A percentile compares a stretch with the other conserved stretches of the same genome.
These are phyloP conservation scores for Tetragonisca angustula DNA, from an alignment of 2,888 invertebrate species.

Conservation along the genomic window DNA sequence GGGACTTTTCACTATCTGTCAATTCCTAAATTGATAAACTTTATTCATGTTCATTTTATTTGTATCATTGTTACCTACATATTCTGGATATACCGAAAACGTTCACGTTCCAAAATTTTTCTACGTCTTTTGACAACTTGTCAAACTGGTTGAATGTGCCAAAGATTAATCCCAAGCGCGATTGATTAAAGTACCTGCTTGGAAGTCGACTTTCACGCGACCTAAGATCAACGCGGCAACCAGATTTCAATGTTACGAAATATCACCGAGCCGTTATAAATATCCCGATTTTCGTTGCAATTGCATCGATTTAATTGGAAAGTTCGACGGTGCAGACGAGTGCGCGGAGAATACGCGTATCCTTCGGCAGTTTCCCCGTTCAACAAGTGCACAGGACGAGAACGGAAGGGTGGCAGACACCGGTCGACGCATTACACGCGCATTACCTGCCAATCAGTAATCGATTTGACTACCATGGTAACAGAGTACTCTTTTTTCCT, in stretches of 20 bases:
- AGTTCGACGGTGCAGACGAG: conserved; percentile 41
- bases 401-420: conserved; percentile 50
- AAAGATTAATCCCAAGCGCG: background rate
- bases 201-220: background rate
- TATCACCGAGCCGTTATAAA: background rate
- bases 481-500: conserved; percentile 61
- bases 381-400: conserved; percentile 65
- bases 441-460: conserved; percentile 73
- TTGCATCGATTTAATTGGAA: conserved; percentile 48
- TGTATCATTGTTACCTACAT: no score
- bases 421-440: conserved; percentile 69
- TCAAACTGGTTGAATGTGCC: fast-evolving
- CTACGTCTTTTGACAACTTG: background rate
- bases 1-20: no score
- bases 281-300: conserved; percentile 24
- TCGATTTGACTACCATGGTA: conserved; percentile 73
- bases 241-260: conserved; percentile 18
- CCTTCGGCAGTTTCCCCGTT: conserved; percentile 51
- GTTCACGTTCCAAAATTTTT: background rate
- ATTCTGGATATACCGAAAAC: no score
- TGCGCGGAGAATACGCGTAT: conserved; percentile 37
- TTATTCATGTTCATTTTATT: no score
- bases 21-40: no score
- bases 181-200: background rate
- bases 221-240: background rate